These are phyloP conservation scores for Thaumatotibia leucotreta DNA, from an alignment of 1,140 invertebrate genomes.

Conservation along the genomic window DNA sequence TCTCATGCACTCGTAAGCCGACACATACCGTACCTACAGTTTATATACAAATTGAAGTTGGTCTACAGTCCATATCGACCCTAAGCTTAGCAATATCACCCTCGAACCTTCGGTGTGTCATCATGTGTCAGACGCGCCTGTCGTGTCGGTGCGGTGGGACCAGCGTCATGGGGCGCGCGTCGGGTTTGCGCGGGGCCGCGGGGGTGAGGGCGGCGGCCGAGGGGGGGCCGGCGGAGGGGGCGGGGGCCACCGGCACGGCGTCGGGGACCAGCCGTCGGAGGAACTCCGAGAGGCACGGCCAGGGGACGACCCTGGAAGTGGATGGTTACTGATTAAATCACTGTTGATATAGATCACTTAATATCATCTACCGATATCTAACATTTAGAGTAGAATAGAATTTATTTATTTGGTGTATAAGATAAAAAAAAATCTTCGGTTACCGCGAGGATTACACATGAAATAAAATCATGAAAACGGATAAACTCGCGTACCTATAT, in stretches of 20 bases:
- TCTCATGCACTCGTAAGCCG: no score
- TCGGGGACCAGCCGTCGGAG: conserved; percentile 81
- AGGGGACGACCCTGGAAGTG: conserved; percentile 81
- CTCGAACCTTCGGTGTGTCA: background rate
- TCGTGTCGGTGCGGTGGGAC: conserved; percentile 35
- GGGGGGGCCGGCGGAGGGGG: background rate
- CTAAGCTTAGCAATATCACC: background rate
- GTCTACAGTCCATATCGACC: no score
- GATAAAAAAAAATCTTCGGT: no score
- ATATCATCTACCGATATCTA: no score
- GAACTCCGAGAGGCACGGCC: conserved; percentile 80
- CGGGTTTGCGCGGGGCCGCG: conserved; percentile 48
- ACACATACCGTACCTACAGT: no score
- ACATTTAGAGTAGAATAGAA: no score
- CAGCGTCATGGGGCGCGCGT: conserved; percentile 32
- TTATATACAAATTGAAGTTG: no score
- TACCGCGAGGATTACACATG: no score
- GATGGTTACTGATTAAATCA: background rate
- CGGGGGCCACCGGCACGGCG: conserved; percentile 69
- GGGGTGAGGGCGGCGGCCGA: conserved; percentile 15
- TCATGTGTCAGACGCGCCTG: conserved; percentile 49
- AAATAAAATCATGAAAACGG: no score
- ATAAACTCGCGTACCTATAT: no score
- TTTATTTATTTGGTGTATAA: no score
- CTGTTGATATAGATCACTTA: no score